These are phyloP conservation scores for Drusus annulatus DNA, from an alignment of 1,140 invertebrate species.

Conservation along the genomic window DNA sequence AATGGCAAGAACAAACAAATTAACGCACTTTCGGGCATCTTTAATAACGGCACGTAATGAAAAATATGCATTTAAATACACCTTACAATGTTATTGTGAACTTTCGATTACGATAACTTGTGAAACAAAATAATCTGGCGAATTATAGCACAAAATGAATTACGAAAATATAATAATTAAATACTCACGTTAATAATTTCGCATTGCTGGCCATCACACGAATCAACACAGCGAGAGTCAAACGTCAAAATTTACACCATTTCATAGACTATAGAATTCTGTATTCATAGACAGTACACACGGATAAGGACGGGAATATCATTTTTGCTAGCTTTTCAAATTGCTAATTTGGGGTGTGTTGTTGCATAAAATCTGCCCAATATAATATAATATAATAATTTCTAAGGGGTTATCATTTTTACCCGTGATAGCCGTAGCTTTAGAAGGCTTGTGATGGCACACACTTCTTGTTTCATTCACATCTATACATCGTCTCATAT, in stretches of 20 bases:
- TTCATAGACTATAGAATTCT: not conserved
- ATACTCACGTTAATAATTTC: slow-evolving; percentile 38
- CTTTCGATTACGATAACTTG: not conserved
- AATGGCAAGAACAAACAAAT: not conserved
- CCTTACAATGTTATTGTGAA: not conserved
- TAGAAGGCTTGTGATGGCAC: too few relatives aligned
- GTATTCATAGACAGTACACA: not conserved
- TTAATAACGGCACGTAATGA: not conserved
- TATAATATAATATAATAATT: not conserved
- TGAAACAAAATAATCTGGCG: not conserved
- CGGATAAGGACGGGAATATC: not conserved
- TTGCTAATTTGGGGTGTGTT: not conserved
- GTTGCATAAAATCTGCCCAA: not conserved
- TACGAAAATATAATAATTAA: not conserved
- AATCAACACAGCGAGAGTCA: slow-evolving; percentile 13
- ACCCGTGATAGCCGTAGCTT: too few relatives aligned
- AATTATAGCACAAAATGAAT: not conserved
- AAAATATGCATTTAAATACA: not conserved
- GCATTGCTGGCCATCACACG: slow-evolving; percentile 25
- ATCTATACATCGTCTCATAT: too few relatives aligned
- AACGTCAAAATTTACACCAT: slow-evolving; percentile 31
- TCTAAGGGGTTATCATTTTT: too few relatives aligned
- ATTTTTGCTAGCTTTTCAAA: not conserved
- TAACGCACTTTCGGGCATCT: not conserved
- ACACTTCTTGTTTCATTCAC: too few relatives aligned